Percentiles rank a stretch among this genome's conserved stretches.
Evolutionary conservation across 2,888 invertebrate genomes (phyloP).

Genomic region (Augochlorella aurata): DNA sequence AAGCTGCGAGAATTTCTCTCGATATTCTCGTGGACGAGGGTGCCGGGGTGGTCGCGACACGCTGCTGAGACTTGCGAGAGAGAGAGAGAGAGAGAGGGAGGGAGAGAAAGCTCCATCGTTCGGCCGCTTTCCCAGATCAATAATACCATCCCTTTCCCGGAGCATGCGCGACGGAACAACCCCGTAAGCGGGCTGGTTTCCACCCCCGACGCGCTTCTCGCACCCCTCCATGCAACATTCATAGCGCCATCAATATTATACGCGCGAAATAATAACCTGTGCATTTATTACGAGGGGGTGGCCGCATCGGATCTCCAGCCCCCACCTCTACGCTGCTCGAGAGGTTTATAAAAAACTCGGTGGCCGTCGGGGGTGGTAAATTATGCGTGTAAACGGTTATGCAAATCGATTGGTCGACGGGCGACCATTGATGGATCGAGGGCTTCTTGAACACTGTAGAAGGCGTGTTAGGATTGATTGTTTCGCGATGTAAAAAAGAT

Average conservation of each 20-base stretch:
- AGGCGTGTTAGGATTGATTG: too few relatives aligned
- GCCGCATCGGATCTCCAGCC: slow-evolving; percentile 6
- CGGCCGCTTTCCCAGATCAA: slow-evolving; percentile 77
- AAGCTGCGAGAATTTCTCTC: slow-evolving; percentile 9
- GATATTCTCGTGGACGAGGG: slow-evolving; percentile 40
- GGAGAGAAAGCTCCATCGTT: slow-evolving; percentile 63
- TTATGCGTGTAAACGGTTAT: slow-evolving; percentile 77
- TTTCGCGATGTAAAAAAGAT: not conserved
- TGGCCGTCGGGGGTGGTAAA: slow-evolving; percentile 65
- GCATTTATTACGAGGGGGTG: slow-evolving; percentile 77
- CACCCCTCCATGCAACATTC: slow-evolving; percentile 79
- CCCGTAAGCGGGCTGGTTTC: slow-evolving; percentile 65
- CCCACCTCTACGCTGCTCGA: not conserved
- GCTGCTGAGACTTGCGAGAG: slow-evolving; percentile 69
- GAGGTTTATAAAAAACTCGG: slow-evolving; percentile 39
- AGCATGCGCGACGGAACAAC: slow-evolving; percentile 74
- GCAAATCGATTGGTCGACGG: slow-evolving; percentile 70
- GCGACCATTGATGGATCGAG: slow-evolving; percentile 54
- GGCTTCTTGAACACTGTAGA: too few relatives aligned
- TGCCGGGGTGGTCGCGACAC: slow-evolving; percentile 68
- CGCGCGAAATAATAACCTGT: slow-evolving; percentile 81
- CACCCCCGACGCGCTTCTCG: slow-evolving; percentile 69
- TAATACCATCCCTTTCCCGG: slow-evolving; percentile 76
- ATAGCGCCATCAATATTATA: slow-evolving; percentile 81
- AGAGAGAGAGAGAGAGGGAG: too few relatives aligned